Conservation (phyloP, 2,888 invertebrate species). For the Mythimna vitellina region DNA sequence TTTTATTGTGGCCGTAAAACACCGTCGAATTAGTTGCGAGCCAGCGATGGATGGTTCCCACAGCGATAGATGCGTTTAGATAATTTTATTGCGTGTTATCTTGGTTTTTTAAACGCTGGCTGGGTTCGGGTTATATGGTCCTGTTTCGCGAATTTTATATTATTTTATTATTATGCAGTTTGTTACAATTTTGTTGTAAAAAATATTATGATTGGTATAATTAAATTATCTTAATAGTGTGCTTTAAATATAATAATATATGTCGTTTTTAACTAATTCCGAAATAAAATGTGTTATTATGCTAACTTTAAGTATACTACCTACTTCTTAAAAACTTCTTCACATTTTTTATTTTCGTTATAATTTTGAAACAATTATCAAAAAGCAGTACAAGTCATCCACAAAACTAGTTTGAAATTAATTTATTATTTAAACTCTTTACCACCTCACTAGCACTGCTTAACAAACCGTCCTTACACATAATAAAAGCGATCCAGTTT, state of each 20-base stretch:
- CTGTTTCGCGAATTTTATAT: slow-evolving; percentile 56
- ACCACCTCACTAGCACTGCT: slow-evolving; percentile 4
- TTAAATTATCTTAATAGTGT: slow-evolving; percentile 17
- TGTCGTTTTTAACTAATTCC: slow-evolving; percentile 18
- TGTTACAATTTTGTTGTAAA: slow-evolving; percentile 34
- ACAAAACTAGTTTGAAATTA: neutral
- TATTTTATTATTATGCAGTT: slow-evolving; percentile 50
- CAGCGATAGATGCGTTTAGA: slow-evolving; percentile 62
- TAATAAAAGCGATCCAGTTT: slow-evolving; percentile 66
- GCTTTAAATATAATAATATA: neutral
- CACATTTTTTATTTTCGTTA: neutral
- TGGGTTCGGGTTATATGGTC: slow-evolving; percentile 35
- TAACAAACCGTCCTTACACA: slow-evolving; percentile 55
- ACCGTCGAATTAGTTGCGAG: slow-evolving; percentile 71
- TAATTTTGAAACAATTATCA: neutral
- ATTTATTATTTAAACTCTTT: neutral
- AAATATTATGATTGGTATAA: slow-evolving; percentile 12
- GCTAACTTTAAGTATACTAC: neutral
- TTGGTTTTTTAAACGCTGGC: slow-evolving; percentile 40
- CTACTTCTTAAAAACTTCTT: too few species aligned
- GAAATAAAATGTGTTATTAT: slow-evolving; percentile 19
- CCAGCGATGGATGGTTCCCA: slow-evolving; percentile 67
- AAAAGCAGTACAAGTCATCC: slow-evolving; percentile 6
- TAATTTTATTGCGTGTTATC: slow-evolving; percentile 64
- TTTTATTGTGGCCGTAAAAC: slow-evolving; percentile 75